Base-by-base conservation (phyloP, 2,797 vertebrate species). In the Peromyscus attwateri region DNA sequence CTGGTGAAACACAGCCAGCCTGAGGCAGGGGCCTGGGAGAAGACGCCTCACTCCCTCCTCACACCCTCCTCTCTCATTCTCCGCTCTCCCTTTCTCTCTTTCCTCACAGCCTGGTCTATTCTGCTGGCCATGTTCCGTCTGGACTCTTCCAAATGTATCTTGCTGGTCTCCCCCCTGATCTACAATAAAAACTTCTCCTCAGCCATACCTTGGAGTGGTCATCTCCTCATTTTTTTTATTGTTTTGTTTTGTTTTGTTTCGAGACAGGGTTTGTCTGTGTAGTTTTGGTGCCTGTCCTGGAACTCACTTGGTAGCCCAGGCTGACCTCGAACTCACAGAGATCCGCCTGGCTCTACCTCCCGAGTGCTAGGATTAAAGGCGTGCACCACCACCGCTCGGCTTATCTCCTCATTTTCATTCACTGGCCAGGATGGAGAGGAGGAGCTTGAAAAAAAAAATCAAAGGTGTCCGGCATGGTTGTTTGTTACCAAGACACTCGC, bases 11-110 rank as follows among this genome's bases (percentile, higher is more conserved):
- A 19, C 19, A 46, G 6, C 3, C 57, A 31, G 60, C 43, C 62
- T 46, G 46, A 66, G 25, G 29, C 17, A 55, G 49, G 6, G 19
- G 1, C 11, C 43, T 1, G 10, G 64, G 21, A 60, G 34, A 43
- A 49, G 21, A 27, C 3, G 31, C 2, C 17, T 34, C 25, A 21
- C 25, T n/a, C 25, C 2, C 1, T 27, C n/a, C 5, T 21, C 1
- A 6, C 2, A 13, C 23, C 68, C 37, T 77, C 27, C 60, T 11
- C 9, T 31, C 16, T 43, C 46, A 10, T 1, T 49, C 46, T 49
- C 46, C 46, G 10, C 46, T 49, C 46, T 49, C 46, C 46, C 46
- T 49, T 31, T 13, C 16, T 83, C 16, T 64, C 37, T n/a, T 23
- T 40, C 3, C 19, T 23, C 21, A 23, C 34, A 40, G 1, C 17